A percentile compares a stretch with the other conserved stretches of the same genome.
phyloP scores from a whole-genome alignment of 2,888 invertebrate species.

The Caenorhabditis macrosperma region DNA sequence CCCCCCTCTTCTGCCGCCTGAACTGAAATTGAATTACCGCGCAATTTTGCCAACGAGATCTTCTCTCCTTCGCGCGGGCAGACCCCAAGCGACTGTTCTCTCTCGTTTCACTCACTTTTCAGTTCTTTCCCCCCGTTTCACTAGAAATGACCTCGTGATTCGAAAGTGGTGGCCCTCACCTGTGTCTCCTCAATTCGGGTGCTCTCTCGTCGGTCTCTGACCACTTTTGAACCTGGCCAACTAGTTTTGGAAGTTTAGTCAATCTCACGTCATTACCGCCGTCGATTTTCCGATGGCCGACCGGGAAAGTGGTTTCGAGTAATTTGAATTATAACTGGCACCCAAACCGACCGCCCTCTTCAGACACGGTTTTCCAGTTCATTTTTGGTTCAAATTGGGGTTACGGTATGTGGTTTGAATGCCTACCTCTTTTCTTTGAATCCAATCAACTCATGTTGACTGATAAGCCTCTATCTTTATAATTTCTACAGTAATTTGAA shows the following conservation, averaged over 20 bases:
- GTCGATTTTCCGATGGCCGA: slow-evolving; percentile 4
- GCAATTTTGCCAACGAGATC: slow-evolving; percentile 18
- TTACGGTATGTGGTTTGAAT: too few species aligned
- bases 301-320: slow-evolving; percentile 12
- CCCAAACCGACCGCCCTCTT: neutral
- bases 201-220: slow-evolving; percentile 17
- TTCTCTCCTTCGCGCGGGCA: neutral
- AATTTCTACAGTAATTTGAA: neutral
- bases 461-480: too few species aligned
- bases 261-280: slow-evolving; percentile 20
- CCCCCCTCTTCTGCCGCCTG: neutral
- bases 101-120: neutral
- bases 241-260: slow-evolving; percentile 29
- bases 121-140: slow-evolving; percentile 16
- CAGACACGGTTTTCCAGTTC: neutral
- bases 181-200: slow-evolving; percentile 1
- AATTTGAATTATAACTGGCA: slow-evolving; percentile 3
- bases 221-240: slow-evolving; percentile 19
- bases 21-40: slow-evolving; percentile 39
- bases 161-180: neutral
- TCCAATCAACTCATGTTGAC: too few species aligned
- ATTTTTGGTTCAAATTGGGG: neutral
- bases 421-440: too few species aligned
- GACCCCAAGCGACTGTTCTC: slow-evolving; percentile 27
- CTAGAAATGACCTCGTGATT: slow-evolving; percentile 50